Conservation (phyloP, 2,797 vertebrate genomes). For the Pampus argenteus region DNA sequence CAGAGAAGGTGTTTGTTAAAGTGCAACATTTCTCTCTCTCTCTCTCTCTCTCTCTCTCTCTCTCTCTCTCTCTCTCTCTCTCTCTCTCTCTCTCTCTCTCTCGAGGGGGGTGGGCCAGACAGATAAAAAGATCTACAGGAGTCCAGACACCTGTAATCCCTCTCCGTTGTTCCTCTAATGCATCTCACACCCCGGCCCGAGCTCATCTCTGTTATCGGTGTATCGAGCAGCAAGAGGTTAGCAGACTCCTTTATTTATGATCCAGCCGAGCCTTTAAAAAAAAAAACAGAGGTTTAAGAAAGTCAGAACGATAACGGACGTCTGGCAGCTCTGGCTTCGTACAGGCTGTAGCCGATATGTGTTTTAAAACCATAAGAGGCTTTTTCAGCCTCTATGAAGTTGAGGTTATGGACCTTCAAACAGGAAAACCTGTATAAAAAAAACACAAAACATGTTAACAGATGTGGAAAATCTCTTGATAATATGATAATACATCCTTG, state of each 20-base stretch:
- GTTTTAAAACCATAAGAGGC: slow-evolving; percentile 33
- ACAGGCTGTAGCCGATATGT: slow-evolving; percentile 37
- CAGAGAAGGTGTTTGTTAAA: no score
- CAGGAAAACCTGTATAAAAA: slow-evolving; percentile 15
- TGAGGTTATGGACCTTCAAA: slow-evolving; percentile 37
- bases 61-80: no score
- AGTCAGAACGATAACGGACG: slow-evolving; percentile 54
- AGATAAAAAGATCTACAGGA: slow-evolving; percentile 69
- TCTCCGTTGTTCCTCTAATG: slow-evolving; percentile 43
- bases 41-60: no score
- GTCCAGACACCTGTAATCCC: slow-evolving; percentile 67
- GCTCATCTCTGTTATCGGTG: slow-evolving; percentile 62
- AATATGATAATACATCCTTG: slow-evolving; percentile 64
- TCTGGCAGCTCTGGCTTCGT: slow-evolving; percentile 45
- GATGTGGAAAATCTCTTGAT: slow-evolving; percentile 67
- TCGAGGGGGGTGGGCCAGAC: slow-evolving; percentile 19
- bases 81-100: no score
- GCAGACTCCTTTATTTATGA: slow-evolving; percentile 45
- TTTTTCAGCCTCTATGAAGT: slow-evolving; percentile 39
- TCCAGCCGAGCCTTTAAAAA: slow-evolving; percentile 17
- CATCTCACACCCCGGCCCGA: slow-evolving; percentile 28
- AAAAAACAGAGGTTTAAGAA: slow-evolving; percentile 48
- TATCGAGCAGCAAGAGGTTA: slow-evolving; percentile 56
- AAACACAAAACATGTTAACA: slow-evolving; percentile 42
- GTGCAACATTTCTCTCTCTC: no score